Conservation (phyloP, 2,797 vertebrate species). For the Epinephelus awoara region DNA sequence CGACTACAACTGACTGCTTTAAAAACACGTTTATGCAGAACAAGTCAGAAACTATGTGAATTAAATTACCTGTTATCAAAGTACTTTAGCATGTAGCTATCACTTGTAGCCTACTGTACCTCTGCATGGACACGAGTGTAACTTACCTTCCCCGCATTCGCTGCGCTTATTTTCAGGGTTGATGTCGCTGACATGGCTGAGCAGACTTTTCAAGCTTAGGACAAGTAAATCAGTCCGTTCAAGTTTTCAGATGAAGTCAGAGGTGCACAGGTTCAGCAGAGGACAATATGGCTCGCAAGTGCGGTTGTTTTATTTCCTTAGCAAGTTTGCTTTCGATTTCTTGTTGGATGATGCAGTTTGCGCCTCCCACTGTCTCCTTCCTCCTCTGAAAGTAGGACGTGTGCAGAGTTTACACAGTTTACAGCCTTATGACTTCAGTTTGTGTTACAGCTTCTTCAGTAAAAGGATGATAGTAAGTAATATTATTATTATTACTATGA, state of each 20-base stretch:
- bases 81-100: not conserved
- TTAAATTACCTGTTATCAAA: accelerated
- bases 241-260: not conserved
- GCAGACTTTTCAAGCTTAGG: not conserved
- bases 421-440: not conserved
- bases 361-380: conserved; percentile 63
- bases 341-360: conserved; percentile 1
- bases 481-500: too few species aligned
- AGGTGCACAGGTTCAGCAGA: not conserved
- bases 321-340: conserved; percentile 72
- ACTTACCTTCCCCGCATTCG: conserved; percentile 71
- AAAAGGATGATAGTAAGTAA: too few species aligned
- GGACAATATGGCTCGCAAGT: not conserved
- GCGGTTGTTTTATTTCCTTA: conserved; percentile 65
- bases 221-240: not conserved
- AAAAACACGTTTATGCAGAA: accelerated
- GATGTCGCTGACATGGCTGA: conserved; percentile 70
- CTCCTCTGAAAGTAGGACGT: conserved; percentile 17
- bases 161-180: conserved; percentile 68
- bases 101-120: not conserved
- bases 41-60: not conserved
- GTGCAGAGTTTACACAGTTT: not conserved
- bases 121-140: not conserved
- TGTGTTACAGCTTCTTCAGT: too few species aligned
- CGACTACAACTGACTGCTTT: accelerated